phyloP scores from a whole-genome alignment of 1,140 invertebrate species.

The Eriosoma lanigerum region DNA sequence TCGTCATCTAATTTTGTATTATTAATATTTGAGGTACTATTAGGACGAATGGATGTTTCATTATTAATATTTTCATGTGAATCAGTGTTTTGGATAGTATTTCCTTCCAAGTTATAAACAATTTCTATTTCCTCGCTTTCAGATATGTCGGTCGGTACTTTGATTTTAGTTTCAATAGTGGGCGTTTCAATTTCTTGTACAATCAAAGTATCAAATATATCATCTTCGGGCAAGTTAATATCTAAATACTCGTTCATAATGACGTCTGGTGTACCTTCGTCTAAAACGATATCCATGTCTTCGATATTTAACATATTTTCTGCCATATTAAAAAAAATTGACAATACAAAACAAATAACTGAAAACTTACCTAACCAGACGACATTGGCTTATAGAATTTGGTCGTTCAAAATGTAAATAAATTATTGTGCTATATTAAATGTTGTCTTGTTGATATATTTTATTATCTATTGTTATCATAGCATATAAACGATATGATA shows the following conservation, averaged over 20 bases:
- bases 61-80: not conserved
- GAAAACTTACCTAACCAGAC: constrained; percentile 33
- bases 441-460: not conserved
- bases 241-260: not conserved
- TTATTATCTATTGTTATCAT: not conserved
- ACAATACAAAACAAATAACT: constrained; percentile 8
- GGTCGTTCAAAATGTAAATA: constrained; percentile 16
- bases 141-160: not conserved
- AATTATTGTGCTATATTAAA: not conserved
- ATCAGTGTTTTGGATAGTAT: constrained; percentile 2
- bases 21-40: not conserved
- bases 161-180: constrained; percentile 37
- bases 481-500: not conserved
- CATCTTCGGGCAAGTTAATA: not conserved
- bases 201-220: constrained; percentile 25
- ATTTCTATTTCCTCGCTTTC: constrained; percentile 24
- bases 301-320: constrained; percentile 39
- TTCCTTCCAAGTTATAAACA: constrained; percentile 38
- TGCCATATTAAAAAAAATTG: constrained; percentile 34
- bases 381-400: not conserved
- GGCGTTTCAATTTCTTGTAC: constrained; percentile 21
- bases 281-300: constrained; percentile 40
- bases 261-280: constrained; percentile 11
- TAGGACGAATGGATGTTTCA: too few relatives aligned
- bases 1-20: not conserved